A percentile compares a stretch with the other conserved stretches of the same genome.
Conservation (phyloP, 30 jellyfish, hydroid and myxozoan genomes). For the Chrysaora quinquecirrha region DNA sequence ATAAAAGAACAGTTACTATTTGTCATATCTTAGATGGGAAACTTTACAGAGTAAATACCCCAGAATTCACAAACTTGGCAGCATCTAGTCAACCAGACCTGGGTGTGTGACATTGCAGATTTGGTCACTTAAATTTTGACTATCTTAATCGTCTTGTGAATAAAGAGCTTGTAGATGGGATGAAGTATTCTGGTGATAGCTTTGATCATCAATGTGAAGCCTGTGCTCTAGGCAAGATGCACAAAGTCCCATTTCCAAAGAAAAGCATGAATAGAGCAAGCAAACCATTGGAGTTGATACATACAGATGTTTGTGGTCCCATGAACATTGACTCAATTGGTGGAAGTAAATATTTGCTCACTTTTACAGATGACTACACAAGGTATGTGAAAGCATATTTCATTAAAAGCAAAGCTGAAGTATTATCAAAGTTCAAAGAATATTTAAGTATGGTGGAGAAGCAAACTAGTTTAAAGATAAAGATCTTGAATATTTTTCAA, state of each 20-base stretch:
- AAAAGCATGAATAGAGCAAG: not conserved
- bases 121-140: constrained; percentile 26
- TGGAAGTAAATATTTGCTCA: constrained; percentile 27
- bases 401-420: constrained; percentile 4
- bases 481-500: no score
- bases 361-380: constrained; percentile 35
- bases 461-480: not conserved
- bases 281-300: not conserved
- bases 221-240: constrained; percentile 16
- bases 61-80: no score
- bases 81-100: no score
- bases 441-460: not conserved
- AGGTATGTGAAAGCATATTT: not conserved
- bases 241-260: not conserved
- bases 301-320: constrained; percentile 47
- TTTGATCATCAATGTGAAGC: constrained; percentile 2
- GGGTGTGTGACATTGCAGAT: constrained; percentile 26
- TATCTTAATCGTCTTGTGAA: not conserved
- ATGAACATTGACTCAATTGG: constrained; percentile 11
- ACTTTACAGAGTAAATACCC: no score
- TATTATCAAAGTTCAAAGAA: not conserved
- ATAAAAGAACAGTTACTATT: no score
- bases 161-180: constrained; percentile 11
- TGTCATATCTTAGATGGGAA: no score
- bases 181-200: not conserved